phyloP scores from a whole-genome alignment of 2,888 invertebrate species.

The Tachina fera region DNA sequence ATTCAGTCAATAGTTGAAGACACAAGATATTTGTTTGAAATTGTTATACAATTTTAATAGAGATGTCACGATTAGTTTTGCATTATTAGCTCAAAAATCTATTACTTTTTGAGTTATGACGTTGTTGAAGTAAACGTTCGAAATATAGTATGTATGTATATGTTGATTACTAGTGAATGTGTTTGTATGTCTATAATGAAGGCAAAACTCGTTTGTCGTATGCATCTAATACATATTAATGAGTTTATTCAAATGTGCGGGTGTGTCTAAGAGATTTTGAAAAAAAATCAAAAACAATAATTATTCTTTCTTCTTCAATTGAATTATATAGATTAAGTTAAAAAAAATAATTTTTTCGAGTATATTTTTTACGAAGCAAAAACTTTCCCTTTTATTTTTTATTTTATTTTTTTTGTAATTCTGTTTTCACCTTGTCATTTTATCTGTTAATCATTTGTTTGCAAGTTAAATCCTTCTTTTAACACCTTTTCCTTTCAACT shows the following conservation, averaged over 20 bases:
- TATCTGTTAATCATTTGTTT: slow-evolving; percentile 64
- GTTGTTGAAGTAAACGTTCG: no score
- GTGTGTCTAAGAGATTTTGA: background rate
- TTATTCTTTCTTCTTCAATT: background rate
- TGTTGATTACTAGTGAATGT: background rate
- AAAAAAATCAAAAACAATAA: background rate
- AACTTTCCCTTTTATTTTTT: background rate
- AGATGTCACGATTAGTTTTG: no score
- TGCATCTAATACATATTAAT: slow-evolving; percentile 59
- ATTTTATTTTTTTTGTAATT: background rate
- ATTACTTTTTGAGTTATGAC: no score
- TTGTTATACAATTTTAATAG: no score
- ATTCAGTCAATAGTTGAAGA: no score
- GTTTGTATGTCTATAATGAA: background rate
- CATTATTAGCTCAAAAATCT: no score
- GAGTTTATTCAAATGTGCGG: slow-evolving; percentile 34
- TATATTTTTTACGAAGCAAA: background rate
- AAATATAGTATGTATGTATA: no score
- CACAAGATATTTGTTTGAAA: no score
- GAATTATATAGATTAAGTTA: background rate
- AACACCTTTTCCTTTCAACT: slow-evolving; percentile 56
- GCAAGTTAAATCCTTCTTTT: slow-evolving; percentile 61
- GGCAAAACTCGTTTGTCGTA: slow-evolving; percentile 37
- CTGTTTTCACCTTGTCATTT: slow-evolving; percentile 50
- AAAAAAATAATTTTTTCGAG: background rate